Evolutionary conservation across 1,140 invertebrate genomes (phyloP).

Genomic region (Arion vulgaris): DNA sequence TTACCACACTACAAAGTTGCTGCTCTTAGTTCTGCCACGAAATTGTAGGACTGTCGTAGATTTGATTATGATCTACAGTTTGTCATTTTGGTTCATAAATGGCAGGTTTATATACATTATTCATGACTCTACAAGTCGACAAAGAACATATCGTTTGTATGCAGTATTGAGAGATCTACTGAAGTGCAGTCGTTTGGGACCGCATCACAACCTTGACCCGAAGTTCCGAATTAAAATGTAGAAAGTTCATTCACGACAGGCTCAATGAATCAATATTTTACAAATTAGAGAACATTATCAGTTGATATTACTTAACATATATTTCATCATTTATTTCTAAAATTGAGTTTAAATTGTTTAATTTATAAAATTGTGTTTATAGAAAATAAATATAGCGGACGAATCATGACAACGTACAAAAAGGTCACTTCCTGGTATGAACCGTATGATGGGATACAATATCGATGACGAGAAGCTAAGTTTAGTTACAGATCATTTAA

Average conservation of each 20-base stretch:
- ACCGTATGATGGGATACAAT: slow-evolving; percentile 11
- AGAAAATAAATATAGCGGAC: neutral
- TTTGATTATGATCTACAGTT: neutral
- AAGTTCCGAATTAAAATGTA: neutral
- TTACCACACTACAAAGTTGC: neutral
- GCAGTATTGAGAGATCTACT: neutral
- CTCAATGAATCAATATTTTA: neutral
- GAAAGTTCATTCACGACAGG: neutral
- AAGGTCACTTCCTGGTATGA: slow-evolving; percentile 22
- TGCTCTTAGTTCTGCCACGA: neutral
- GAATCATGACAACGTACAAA: neutral
- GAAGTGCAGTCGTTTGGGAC: slow-evolving; percentile 5
- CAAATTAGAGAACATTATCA: no score
- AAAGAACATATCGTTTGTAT: slow-evolving; percentile 9
- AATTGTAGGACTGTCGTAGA: neutral
- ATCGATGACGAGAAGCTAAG: slow-evolving; percentile 4
- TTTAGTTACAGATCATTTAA: slow-evolving; percentile 13
- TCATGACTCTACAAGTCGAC: slow-evolving; percentile 7
- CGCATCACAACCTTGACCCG: slow-evolving; percentile 7
- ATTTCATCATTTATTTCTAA: no score
- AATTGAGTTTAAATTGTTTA: no score
- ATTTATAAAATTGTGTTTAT: no score
- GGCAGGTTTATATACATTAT: slow-evolving; percentile 16
- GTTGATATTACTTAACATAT: no score
- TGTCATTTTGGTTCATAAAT: slow-evolving; percentile 11